Conservation (phyloP, 1,140 invertebrate species). For the Chionoecetes opilio region DNA sequence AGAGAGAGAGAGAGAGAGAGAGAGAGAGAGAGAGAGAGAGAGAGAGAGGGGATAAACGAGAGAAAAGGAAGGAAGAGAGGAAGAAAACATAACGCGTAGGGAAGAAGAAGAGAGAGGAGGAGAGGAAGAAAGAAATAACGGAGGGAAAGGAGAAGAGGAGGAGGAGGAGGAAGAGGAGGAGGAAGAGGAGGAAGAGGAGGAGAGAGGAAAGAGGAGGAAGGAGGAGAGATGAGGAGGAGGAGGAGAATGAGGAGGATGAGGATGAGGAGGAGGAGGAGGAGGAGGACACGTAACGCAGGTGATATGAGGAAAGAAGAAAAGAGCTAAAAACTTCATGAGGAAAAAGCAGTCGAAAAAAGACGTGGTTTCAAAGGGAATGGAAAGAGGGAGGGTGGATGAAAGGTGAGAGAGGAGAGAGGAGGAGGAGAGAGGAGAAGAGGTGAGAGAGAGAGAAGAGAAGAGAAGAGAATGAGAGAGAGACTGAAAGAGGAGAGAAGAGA, state of each 20-base stretch:
- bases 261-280: no score
- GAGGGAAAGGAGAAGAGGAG: neutral
- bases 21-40: neutral
- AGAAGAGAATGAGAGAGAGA: neutral
- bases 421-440: neutral
- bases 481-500: neutral
- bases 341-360: no score
- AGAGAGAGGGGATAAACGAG: neutral
- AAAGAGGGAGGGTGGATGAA: neutral
- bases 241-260: no score
- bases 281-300: no score
- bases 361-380: no score
- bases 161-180: neutral
- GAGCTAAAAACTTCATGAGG: neutral
- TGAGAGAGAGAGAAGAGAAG: neutral
- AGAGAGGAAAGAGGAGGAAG: neutral
- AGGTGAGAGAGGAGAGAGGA: neutral
- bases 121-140: neutral
- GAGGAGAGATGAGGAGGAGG: neutral
- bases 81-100: neutral
- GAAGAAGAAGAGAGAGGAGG: neutral
- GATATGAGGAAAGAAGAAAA: neutral
- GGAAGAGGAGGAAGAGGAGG: neutral
- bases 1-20: no score
- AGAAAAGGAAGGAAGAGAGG: constrained; percentile 5